Evolutionary conservation across 2,888 invertebrate species (phyloP), one percentile per base, ranked within the genome.

Genomic region (Dichetophora obliterata): DNA sequence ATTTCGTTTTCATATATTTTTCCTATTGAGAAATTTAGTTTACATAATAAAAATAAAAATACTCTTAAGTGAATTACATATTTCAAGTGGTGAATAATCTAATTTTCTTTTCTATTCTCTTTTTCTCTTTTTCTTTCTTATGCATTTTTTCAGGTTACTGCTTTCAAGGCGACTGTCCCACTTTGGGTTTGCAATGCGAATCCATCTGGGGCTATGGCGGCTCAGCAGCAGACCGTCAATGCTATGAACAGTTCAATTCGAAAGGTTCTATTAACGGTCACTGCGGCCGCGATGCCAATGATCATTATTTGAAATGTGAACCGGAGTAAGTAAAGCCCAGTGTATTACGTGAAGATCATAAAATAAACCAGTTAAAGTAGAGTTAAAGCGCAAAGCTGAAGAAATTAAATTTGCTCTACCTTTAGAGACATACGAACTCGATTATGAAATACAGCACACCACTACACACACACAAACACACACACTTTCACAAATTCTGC

Each of bases 231-330:
- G 96, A 97, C 86, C 92, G 92, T 80, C 93, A 95, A 84, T 99
- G 98, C 90, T 98, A 95, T 89, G 96, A 97, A 80, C 95, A 97
- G 89, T 98, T 97, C 91, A 99, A 99, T 89, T 94, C 96, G 0
- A 96, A 98, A 86, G 99, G 99, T 14, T 95, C 96, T 68, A 95
- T 96, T 82, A 97, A 95, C 83, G 99, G 99, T 0, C 98, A 99
- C 89, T 99, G 99, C 88, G 99, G 99, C 61, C 93, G 93, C 81
- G 95, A 95, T 85, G 88, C 89, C 80, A 91, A 90, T 78, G 94
- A 94, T 68, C 93, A 93, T 84, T 96, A 93, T 88, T 91, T 96
- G 84, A 98, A 97, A 90, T 98, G 98, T 89, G 94, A 95, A 77
- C 91, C 92, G 85, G 94, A 94, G 96, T 96, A 90, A 93, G 95